Evolutionary conservation across 2,797 vertebrate species (phyloP).

Genomic region (Ispidina picta): DNA sequence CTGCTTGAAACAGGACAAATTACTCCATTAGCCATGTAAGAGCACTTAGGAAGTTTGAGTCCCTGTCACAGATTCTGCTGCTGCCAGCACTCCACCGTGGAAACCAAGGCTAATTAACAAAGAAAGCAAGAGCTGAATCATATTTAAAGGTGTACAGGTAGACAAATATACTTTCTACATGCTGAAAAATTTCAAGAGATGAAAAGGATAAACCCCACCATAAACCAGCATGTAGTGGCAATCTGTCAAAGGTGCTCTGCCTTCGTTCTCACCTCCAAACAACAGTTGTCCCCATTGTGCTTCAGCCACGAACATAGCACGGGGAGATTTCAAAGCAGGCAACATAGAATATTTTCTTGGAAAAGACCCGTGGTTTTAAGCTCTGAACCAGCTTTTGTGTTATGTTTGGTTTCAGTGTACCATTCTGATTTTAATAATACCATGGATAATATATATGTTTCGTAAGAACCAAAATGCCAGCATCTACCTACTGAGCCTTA

Average conservation of each 20-base stretch:
- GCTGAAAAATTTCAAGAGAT: not conserved
- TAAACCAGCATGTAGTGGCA: not conserved
- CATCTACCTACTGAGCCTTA: constrained; percentile 61
- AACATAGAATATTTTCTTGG: not conserved
- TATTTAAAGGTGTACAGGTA: not conserved
- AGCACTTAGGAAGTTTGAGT: not conserved
- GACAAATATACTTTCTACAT: not conserved
- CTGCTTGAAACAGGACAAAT: not conserved
- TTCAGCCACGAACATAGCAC: not conserved
- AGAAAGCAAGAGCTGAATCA: not conserved
- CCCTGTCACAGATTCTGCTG: constrained; percentile 32
- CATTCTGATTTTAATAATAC: constrained; percentile 13
- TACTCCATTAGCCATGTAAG: not conserved
- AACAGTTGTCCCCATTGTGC: not conserved
- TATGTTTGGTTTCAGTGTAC: not conserved
- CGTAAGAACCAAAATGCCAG: constrained; percentile 38
- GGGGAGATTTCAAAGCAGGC: not conserved
- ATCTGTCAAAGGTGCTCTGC: not conserved
- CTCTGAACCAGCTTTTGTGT: constrained; percentile 1
- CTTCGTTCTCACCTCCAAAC: constrained; percentile 29
- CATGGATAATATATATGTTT: constrained; percentile 9
- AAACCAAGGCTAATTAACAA: constrained; percentile 50
- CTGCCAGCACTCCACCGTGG: not conserved
- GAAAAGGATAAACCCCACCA: not conserved
- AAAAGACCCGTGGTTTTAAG: not conserved